A percentile compares a stretch with the other conserved stretches of the same genome.
phyloP scores from a whole-genome alignment of 2,113 vertebrate species.

The Siniperca chuatsi region DNA sequence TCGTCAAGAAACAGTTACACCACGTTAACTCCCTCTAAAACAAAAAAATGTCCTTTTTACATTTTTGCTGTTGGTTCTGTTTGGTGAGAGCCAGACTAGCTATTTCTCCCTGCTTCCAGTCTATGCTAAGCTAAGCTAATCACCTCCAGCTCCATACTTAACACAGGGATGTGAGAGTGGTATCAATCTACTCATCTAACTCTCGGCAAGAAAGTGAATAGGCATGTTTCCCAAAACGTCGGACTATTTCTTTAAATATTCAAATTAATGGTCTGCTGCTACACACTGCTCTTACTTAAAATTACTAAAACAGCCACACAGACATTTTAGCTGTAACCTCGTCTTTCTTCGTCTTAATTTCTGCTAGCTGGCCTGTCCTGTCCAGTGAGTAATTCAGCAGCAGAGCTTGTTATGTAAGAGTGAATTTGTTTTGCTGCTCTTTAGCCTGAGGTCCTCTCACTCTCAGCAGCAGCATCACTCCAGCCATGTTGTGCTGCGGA shows the following conservation, averaged over 20 bases:
- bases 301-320: background rate
- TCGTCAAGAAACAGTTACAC: too few relatives aligned
- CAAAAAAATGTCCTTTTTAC: too few relatives aligned
- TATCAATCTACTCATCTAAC: background rate
- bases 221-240: background rate
- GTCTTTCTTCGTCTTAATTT: conserved; percentile 22
- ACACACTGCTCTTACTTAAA: background rate
- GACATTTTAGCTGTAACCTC: conserved; percentile 3
- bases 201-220: background rate
- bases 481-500: conserved; percentile 56
- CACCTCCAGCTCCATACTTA: background rate
- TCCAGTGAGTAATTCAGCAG: conserved; percentile 55
- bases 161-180: background rate
- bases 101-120: background rate
- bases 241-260: background rate
- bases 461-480: conserved; percentile 46
- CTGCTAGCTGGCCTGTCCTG: conserved; percentile 17
- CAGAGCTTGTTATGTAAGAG: conserved; percentile 71
- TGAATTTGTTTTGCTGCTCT: conserved; percentile 74
- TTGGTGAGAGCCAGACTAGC: background rate
- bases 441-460: conserved; percentile 67
- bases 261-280: background rate
- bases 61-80: too few relatives aligned
- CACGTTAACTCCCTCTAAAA: too few relatives aligned
- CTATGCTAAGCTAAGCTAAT: background rate